Conservation (phyloP, 2,797 vertebrate species). For the Gymnoscopelus microlampas region DNA sequence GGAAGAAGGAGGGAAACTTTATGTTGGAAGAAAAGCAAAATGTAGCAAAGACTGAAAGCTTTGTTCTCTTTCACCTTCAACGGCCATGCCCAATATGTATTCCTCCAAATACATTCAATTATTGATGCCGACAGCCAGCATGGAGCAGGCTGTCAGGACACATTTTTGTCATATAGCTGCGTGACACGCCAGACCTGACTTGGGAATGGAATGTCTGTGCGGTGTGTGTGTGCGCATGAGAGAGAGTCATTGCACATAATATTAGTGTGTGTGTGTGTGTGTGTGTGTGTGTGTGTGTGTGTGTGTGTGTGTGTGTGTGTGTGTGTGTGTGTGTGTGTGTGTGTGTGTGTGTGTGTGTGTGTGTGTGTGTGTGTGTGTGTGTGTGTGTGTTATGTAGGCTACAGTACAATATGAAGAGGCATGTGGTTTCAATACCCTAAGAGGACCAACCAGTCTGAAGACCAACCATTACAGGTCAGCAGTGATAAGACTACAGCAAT, state of each 20-base stretch:
- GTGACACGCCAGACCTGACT: constrained; percentile 17
- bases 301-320: too few species aligned
- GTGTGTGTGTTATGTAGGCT: too few species aligned
- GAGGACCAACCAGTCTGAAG: too few species aligned
- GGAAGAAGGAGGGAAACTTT: constrained; percentile 30
- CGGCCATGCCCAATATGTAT: constrained; percentile 34
- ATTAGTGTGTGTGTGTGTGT: background rate
- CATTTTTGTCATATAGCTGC: constrained; percentile 40
- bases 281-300: background rate
- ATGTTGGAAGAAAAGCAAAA: constrained; percentile 36
- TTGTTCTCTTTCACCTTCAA: constrained; percentile 64
- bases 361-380: too few species aligned
- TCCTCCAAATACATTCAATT: constrained; percentile 60
- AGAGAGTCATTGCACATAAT: background rate
- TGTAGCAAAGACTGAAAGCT: constrained; percentile 31
- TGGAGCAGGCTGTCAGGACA: constrained; percentile 55
- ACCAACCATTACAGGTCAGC: too few species aligned
- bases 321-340: too few species aligned
- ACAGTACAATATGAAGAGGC: too few species aligned
- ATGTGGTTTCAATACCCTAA: too few species aligned
- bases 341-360: too few species aligned
- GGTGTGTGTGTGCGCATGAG: background rate
- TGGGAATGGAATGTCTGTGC: constrained; percentile 20
- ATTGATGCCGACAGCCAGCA: constrained; percentile 57
- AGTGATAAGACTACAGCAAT: too few species aligned